phyloP scores from a whole-genome alignment of 2,113 vertebrate genomes.

The Emydura subglobosa region DNA sequence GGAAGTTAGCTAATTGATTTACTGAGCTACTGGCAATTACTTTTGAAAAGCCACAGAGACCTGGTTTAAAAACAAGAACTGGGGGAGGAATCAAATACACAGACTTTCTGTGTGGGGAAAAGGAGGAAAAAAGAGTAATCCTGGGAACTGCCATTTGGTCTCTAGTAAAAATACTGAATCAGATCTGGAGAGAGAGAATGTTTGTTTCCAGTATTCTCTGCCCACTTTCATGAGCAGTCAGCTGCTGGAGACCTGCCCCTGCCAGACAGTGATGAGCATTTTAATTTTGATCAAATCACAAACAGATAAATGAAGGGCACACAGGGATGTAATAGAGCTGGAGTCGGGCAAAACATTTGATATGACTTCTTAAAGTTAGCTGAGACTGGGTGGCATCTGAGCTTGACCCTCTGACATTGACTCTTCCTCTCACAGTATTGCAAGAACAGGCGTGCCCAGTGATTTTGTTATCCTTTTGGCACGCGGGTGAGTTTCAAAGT shows the following conservation, averaged over 20 bases:
- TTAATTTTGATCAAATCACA: not conserved
- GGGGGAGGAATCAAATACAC: not conserved
- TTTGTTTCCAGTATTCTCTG: not conserved
- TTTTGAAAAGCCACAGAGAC: not conserved
- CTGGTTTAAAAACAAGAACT: not conserved
- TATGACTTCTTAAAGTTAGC: not conserved
- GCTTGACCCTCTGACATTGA: not conserved
- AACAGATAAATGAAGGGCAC: not conserved
- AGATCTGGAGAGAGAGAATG: not conserved
- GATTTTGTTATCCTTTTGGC: not conserved
- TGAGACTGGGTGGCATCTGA: not conserved
- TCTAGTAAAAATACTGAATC: not conserved
- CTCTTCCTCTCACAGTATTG: not conserved
- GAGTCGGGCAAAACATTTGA: not conserved
- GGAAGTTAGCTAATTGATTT: not conserved
- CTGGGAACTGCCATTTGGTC: not conserved
- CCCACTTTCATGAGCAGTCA: not conserved
- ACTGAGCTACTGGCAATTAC: not conserved
- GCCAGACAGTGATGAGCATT: not conserved
- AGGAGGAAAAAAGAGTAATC: not conserved
- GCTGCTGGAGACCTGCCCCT: not conserved
- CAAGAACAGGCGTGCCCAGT: not conserved
- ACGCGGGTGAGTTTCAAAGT: not conserved
- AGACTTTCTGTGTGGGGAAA: fast-evolving
- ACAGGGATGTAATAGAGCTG: not conserved